These are phyloP conservation scores for Dromiciops gliroides DNA, from an alignment of 2,113 vertebrate genomes.

Conservation along the genomic window DNA sequence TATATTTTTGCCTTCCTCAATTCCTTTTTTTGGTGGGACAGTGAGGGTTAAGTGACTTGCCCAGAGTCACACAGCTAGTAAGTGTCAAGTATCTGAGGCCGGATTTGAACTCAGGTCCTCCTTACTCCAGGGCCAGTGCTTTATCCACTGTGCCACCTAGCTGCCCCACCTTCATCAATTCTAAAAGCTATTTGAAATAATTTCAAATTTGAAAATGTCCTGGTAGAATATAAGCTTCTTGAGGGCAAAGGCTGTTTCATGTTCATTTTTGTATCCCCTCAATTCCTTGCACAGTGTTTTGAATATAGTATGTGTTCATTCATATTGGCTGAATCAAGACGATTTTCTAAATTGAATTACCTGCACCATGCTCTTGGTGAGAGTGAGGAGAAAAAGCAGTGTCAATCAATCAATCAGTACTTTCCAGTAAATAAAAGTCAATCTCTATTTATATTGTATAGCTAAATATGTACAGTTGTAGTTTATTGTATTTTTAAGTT, in stretches of 20 bases:
- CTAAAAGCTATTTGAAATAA: neutral
- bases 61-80: too few relatives aligned
- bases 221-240: neutral
- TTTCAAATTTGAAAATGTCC: neutral
- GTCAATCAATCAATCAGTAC: neutral
- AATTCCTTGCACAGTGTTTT: neutral
- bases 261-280: neutral
- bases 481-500: slow-evolving; percentile 12
- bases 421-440: neutral
- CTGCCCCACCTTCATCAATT: too few relatives aligned
- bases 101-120: too few relatives aligned
- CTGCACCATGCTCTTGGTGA: neutral
- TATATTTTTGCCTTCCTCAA: neutral
- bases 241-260: neutral
- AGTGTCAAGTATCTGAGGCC: too few relatives aligned
- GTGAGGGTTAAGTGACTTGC: too few relatives aligned
- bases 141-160: too few relatives aligned
- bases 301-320: neutral
- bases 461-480: neutral
- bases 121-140: too few relatives aligned
- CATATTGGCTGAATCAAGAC: neutral
- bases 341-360: neutral
- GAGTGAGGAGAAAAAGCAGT: neutral
- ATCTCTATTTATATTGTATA: slow-evolving; percentile 5
- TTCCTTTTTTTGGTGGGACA: too few relatives aligned